Conservation (phyloP, 2,113 vertebrate species). For the cat (Felis catus) region DNA sequence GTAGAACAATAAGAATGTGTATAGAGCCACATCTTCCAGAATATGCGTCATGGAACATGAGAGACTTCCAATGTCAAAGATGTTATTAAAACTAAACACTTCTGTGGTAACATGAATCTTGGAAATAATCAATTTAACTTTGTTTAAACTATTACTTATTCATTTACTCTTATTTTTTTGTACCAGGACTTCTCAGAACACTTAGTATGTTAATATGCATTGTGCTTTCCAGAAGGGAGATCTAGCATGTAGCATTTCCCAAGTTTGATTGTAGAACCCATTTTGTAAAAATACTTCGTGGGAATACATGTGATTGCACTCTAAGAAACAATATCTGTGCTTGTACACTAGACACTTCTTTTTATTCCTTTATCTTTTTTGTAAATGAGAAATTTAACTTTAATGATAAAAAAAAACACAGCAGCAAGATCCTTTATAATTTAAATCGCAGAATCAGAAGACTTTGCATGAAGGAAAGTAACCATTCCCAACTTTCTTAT, state of each 20-base stretch:
- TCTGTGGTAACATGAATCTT: not conserved
- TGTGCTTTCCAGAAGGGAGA: not conserved
- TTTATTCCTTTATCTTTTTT: not conserved
- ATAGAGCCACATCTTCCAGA: not conserved
- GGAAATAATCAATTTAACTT: not conserved
- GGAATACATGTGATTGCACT: not conserved
- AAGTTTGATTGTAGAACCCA: not conserved
- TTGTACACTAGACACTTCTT: not conserved
- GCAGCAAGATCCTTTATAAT: not conserved
- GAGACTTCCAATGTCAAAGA: not conserved
- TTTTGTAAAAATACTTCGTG: not conserved
- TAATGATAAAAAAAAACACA: not conserved
- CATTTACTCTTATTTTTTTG: not conserved
- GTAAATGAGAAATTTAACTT: not conserved
- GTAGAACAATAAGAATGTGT: not conserved
- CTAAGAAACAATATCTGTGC: not conserved
- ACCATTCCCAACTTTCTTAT: not conserved
- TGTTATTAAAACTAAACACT: not conserved
- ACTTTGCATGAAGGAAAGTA: not conserved
- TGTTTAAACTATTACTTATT: not conserved
- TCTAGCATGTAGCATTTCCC: not conserved
- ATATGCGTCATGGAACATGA: not conserved
- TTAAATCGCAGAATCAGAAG: conserved; percentile 12
- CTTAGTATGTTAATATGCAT: not conserved
- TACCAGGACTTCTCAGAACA: not conserved